A percentile compares a stretch with the other conserved stretches of the same genome.
Evolutionary conservation across 1,140 invertebrate genomes (phyloP).

Genomic region (Nylanderia fulva): DNA sequence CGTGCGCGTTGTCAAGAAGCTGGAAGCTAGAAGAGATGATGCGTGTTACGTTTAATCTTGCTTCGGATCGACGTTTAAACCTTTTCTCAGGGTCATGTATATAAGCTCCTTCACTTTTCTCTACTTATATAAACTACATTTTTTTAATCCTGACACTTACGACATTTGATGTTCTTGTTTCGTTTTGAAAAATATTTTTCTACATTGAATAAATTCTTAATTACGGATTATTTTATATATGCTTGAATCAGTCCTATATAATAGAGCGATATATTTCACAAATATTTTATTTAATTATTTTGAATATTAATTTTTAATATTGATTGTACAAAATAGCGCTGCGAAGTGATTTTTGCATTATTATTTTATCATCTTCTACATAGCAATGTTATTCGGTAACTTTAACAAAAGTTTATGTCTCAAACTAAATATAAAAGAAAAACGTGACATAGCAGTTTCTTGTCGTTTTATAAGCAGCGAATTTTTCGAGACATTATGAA

Average conservation of each 20-base stretch:
- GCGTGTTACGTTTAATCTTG: not conserved
- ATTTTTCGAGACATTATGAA: conserved; percentile 5
- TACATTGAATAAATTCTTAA: no score
- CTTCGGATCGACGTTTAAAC: not conserved
- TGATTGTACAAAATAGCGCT: not conserved
- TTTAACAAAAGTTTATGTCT: not conserved
- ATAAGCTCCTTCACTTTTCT: not conserved
- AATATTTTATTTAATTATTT: not conserved
- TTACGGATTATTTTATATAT: no score
- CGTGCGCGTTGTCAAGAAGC: conserved; percentile 29
- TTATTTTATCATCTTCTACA: conserved; percentile 5
- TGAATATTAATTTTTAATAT: not conserved
- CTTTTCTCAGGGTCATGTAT: not conserved
- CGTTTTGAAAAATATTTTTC: no score
- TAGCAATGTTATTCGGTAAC: not conserved
- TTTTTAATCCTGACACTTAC: not conserved
- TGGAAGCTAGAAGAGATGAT: conserved; percentile 38
- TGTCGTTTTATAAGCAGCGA: conserved; percentile 7
- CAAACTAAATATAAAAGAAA: not conserved
- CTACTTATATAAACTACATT: not conserved
- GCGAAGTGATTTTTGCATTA: not conserved
- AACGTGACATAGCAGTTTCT: not conserved
- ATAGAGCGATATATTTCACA: not conserved
- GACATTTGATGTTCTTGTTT: no score
- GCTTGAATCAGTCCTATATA: not conserved